A percentile compares a stretch with the other conserved stretches of the same genome.
These are phyloP conservation scores for Rhegmatorhina hoffmannsi DNA, from an alignment of 2,113 vertebrate species.

Conservation along the genomic window DNA sequence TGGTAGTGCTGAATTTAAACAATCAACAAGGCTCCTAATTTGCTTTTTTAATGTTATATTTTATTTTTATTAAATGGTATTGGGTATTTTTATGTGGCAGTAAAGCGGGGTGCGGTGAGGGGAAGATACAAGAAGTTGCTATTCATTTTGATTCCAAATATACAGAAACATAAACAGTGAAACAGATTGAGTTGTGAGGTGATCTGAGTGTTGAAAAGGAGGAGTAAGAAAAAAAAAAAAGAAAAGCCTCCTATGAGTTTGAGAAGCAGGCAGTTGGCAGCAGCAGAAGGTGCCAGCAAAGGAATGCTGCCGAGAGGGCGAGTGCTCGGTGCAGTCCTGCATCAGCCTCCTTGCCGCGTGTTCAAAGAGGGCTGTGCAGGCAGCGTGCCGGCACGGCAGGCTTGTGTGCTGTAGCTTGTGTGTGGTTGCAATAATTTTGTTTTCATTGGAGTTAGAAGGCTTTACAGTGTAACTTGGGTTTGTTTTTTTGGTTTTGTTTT, in stretches of 20 bases:
- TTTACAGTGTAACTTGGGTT: slow-evolving; percentile 36
- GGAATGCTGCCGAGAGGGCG: slow-evolving; percentile 77
- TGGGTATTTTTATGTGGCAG: background rate
- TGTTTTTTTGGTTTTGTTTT: background rate
- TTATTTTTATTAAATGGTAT: background rate
- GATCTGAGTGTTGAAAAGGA: slow-evolving; percentile 34
- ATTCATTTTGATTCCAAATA: background rate
- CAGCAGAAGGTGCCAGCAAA: slow-evolving; percentile 54
- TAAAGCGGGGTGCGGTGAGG: background rate
- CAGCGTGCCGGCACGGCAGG: background rate
- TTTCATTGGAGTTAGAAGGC: slow-evolving; percentile 55
- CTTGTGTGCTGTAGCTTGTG: slow-evolving; percentile 35
- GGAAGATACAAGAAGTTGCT: background rate
- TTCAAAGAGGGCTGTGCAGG: slow-evolving; percentile 67
- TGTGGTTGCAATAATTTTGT: slow-evolving; percentile 61
- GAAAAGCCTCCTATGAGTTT: slow-evolving; percentile 22
- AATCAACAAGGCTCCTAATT: background rate
- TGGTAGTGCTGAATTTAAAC: background rate
- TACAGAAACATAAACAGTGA: background rate
- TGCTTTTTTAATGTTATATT: background rate
- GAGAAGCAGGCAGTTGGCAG: slow-evolving; percentile 68
- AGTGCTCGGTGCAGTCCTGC: slow-evolving; percentile 68
- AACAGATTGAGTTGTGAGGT: background rate
- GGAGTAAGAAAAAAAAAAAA: background rate
- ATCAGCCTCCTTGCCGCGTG: slow-evolving; percentile 48